Evolutionary conservation across 1,140 invertebrate species (phyloP).

Genomic region (Leptinotarsa undecemlineata): DNA sequence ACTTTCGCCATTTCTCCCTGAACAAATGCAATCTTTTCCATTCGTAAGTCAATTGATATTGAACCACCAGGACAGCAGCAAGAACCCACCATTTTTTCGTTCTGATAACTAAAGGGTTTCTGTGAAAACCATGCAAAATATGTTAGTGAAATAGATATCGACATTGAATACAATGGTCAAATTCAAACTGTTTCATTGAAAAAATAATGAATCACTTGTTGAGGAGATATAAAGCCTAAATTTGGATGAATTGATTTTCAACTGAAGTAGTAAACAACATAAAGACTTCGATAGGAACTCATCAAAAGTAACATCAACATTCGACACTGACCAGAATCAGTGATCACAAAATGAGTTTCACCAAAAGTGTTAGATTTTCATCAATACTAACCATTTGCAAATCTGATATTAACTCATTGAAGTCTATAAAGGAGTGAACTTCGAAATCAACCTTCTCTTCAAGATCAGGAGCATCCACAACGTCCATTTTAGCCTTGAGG

Average conservation of each 20-base stretch:
- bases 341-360: too few species aligned
- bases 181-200: too few species aligned
- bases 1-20: slow-evolving; percentile 20
- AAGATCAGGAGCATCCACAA: background rate
- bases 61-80: slow-evolving; percentile 25
- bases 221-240: too few species aligned
- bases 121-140: slow-evolving; percentile 10
- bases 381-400: slow-evolving; percentile 4
- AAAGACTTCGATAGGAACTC: too few species aligned
- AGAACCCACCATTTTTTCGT: slow-evolving; percentile 29
- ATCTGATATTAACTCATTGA: background rate
- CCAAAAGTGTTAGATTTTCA: too few species aligned
- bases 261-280: too few species aligned
- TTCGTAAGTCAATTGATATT: slow-evolving; percentile 17
- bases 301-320: too few species aligned
- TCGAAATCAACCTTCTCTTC: slow-evolving; percentile 3
- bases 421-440: background rate
- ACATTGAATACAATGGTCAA: too few species aligned
- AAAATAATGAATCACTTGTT: background rate
- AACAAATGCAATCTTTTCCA: slow-evolving; percentile 27
- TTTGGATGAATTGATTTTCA: too few species aligned
- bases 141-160: too few species aligned
- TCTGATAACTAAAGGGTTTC: slow-evolving; percentile 8
- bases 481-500: slow-evolving; percentile 17
- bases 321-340: too few species aligned